Percentiles rank a stretch among this genome's conserved stretches.
These are phyloP conservation scores for Leucophenga varia DNA, from an alignment of 1,140 invertebrate genomes.

Conservation along the genomic window DNA sequence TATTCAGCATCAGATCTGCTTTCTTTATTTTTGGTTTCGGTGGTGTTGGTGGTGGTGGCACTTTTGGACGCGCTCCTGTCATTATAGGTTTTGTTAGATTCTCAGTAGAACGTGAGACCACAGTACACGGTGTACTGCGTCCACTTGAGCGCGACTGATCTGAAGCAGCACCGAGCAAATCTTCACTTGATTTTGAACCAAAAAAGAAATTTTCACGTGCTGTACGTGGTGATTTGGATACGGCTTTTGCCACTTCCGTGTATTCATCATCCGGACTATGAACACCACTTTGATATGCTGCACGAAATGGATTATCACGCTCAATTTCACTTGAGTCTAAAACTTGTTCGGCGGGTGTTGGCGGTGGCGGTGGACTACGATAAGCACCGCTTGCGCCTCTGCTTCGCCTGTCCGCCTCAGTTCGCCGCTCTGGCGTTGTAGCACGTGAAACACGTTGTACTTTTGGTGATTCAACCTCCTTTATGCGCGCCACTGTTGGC, in stretches of 20 bases:
- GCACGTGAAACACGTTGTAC: conserved; percentile 37
- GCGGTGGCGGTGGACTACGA: conserved; percentile 14
- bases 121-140: conserved; percentile 40
- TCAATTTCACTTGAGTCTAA: conserved; percentile 31
- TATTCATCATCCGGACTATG: conserved; percentile 34
- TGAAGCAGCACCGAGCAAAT: conserved; percentile 30
- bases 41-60: conserved; percentile 39
- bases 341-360: conserved; percentile 4
- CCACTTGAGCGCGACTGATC: conserved; percentile 41
- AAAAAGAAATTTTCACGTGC: conserved; percentile 48
- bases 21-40: conserved; percentile 52
- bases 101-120: conserved; percentile 37
- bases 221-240: conserved; percentile 39
- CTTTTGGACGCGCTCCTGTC: conserved; percentile 36
- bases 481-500: conserved; percentile 42
- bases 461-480: conserved; percentile 42
- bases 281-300: conserved; percentile 13
- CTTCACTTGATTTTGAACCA: conserved; percentile 42
- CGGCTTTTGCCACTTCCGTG: conserved; percentile 41
- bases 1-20: conserved; percentile 45
- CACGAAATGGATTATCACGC: conserved; percentile 50
- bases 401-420: conserved; percentile 8
- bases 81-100: too few relatives aligned
- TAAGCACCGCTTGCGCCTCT: conserved; percentile 4
- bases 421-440: conserved; percentile 33